Conservation (phyloP, 2,888 invertebrate genomes). For the Willowsia nigromaculata region DNA sequence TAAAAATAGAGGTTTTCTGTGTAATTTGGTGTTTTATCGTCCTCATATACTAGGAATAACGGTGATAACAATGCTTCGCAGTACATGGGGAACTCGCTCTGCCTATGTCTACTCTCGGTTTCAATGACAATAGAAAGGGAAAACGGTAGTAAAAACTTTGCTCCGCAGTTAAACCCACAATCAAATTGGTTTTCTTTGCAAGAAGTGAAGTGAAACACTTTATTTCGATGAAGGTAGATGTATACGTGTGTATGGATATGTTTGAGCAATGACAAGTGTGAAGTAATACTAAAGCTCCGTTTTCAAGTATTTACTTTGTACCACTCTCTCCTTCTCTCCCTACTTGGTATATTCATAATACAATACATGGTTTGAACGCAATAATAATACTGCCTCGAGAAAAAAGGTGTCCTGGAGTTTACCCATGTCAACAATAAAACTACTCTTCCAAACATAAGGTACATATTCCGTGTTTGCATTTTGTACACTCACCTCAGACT, state of each 20-base stretch:
- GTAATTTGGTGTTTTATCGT: constrained; percentile 6
- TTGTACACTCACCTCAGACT: constrained; percentile 78
- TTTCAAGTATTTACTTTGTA: background rate
- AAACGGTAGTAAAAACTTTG: constrained; percentile 1
- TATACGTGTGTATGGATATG: background rate
- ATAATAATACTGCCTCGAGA: background rate
- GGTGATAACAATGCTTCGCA: constrained; percentile 6
- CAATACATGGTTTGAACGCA: background rate
- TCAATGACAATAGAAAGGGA: background rate
- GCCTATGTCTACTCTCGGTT: background rate
- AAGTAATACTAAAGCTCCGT: background rate
- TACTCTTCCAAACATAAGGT: background rate
- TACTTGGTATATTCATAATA: background rate
- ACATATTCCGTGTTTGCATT: background rate
- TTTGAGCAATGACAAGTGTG: constrained; percentile 3
- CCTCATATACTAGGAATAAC: background rate
- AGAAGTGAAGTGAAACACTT: constrained; percentile 20
- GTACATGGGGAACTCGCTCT: background rate
- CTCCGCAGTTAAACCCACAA: constrained; percentile 33
- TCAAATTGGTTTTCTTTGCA: constrained; percentile 44
- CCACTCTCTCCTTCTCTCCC: background rate
- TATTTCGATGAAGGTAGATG: background rate
- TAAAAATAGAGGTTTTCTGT: constrained; percentile 12
- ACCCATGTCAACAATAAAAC: background rate
- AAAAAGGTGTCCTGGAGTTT: constrained; percentile 16